A percentile compares a stretch with the other conserved stretches of the same genome.
These are phyloP conservation scores for Lepilemur septentrionalis DNA, from an alignment of 2,797 vertebrate species.

Conservation along the genomic window DNA sequence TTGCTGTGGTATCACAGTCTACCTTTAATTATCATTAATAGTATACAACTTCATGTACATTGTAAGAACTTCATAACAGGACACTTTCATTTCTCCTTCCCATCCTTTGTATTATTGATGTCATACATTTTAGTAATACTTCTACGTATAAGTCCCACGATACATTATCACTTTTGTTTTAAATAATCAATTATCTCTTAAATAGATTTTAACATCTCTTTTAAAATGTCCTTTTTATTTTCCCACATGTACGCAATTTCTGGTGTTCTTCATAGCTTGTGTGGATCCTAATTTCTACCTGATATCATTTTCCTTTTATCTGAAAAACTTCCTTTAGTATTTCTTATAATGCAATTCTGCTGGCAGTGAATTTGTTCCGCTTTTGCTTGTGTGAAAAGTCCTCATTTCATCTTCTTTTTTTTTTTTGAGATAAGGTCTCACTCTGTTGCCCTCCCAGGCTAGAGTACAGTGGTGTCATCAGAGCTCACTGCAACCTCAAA, in stretches of 20 bases:
- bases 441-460: neutral
- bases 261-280: neutral
- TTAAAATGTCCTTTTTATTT: neutral
- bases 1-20: neutral
- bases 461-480: neutral
- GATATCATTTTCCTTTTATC: neutral
- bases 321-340: neutral
- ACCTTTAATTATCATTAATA: neutral
- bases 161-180: conserved; percentile 3
- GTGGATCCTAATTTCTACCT: neutral
- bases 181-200: neutral
- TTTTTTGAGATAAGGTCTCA: neutral
- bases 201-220: neutral
- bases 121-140: neutral
- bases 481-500: neutral
- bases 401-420: neutral
- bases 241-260: neutral
- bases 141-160: neutral
- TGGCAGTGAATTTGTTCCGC: neutral
- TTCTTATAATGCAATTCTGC: neutral
- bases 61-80: neutral
- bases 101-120: neutral
- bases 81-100: neutral
- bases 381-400: neutral
- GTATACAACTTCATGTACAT: neutral